Evolutionary conservation across 2,888 invertebrate genomes (phyloP), one percentile per base, ranked within the genome.

Genomic region (Lepidocyrtinus sp.): DNA sequence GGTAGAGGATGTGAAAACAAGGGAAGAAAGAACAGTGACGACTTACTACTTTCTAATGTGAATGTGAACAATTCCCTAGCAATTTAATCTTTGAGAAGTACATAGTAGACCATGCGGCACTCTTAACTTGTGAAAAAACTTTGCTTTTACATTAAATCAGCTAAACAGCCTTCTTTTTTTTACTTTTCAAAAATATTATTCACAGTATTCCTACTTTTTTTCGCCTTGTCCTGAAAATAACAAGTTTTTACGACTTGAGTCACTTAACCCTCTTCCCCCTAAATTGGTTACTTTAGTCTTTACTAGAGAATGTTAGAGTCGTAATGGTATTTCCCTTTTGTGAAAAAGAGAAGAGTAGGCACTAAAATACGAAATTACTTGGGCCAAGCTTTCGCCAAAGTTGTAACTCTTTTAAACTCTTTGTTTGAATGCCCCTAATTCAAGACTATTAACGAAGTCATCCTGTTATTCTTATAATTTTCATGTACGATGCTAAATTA

Each of bases 61-160:
- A 65, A n/a, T 25, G 27, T 26, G 71, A 77, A 64, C 76, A 70
- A 77, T 71, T 50, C 17, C 50, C n/a, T 69, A 70, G 76, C 76
- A 70, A 65, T 77, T 77, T 77, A 77, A 77, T 77, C 76, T 61
- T 50, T 21, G 63, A 65, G 62, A 36, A 72, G 55, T 26, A 17
- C 68, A 76, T 59, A 59, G 50, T 50, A 72, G 62, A 21, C n/a
- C n/a, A 36, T 26, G 62, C 24, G 63, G 63, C 17, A 59, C 70
- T 70, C 76, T 77, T 77, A 71, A 71, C 71, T 61, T 64, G 46
- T 26, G 76, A 71, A 77, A 70, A 50, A 77, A 77, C 76, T 77
- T 77, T 77, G 76, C 76, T 77, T 77, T 77, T 77, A 77, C 76
- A 77, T 77, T 77, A 77, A 77, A 77, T 77, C 76, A 77, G 71